Conservation (phyloP, 2,113 vertebrate genomes). For the Willisornis vidua region DNA sequence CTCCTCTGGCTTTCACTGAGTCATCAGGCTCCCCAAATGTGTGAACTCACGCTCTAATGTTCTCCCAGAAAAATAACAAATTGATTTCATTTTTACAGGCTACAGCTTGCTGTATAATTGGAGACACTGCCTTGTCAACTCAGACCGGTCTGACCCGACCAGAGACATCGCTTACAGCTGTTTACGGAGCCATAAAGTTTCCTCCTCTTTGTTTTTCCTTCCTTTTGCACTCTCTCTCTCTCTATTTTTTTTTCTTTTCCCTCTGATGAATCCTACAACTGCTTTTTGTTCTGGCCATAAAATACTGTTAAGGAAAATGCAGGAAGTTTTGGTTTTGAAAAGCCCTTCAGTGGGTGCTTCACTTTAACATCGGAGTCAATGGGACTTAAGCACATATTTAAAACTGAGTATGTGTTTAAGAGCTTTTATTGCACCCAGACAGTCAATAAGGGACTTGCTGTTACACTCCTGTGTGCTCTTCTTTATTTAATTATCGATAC, state of each 20-base stretch:
- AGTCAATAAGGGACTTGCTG: background rate
- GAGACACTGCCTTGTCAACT: constrained; percentile 74
- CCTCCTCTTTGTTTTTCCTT: constrained; percentile 66
- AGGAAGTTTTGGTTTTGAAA: background rate
- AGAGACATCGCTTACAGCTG: constrained; percentile 75
- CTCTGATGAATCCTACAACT: background rate
- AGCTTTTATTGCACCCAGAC: background rate
- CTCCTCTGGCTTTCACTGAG: constrained; percentile 36
- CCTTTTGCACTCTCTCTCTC: constrained; percentile 4
- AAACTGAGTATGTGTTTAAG: background rate
- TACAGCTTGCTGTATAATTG: constrained; percentile 75
- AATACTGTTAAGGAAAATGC: background rate
- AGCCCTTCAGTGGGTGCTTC: background rate
- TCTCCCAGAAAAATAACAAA: constrained; percentile 72
- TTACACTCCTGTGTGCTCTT: background rate
- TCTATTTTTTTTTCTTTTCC: background rate
- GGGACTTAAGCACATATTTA: background rate
- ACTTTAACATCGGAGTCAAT: background rate
- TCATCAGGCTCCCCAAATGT: constrained; percentile 60
- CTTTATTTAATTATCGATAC: background rate
- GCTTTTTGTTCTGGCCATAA: constrained; percentile 16
- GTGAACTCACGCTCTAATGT: constrained; percentile 62
- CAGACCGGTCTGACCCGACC: constrained; percentile 75
- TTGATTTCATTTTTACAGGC: constrained; percentile 76
- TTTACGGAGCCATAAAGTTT: constrained; percentile 69